Evolutionary conservation across 2,888 invertebrate genomes (phyloP).

Genomic region (Nezara viridula): DNA sequence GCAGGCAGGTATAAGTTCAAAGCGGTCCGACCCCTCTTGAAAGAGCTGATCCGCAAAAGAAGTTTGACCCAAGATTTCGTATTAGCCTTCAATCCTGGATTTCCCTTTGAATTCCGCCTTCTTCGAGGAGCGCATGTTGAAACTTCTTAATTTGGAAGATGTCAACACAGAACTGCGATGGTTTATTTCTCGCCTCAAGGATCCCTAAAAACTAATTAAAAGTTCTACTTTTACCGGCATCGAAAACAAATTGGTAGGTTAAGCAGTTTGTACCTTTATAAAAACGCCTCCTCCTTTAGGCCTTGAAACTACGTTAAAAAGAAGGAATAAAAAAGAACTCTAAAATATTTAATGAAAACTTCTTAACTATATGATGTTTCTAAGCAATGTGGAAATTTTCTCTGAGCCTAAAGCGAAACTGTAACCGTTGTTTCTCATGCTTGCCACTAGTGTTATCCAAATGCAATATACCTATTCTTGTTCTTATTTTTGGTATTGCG

Average conservation of each 20-base stretch:
- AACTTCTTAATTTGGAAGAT: slow-evolving; percentile 32
- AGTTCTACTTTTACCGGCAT: slow-evolving; percentile 17
- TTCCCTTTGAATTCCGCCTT: slow-evolving; percentile 34
- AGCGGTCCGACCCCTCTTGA: background rate
- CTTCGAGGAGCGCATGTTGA: slow-evolving; percentile 10
- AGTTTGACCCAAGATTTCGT: slow-evolving; percentile 10
- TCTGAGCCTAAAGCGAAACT: no score
- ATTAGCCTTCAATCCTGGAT: slow-evolving; percentile 2
- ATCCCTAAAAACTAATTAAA: slow-evolving; percentile 40
- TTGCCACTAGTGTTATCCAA: no score
- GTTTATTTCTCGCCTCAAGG: slow-evolving; percentile 10
- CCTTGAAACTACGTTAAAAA: background rate
- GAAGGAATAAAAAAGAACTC: background rate
- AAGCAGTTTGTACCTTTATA: slow-evolving; percentile 14
- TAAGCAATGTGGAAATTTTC: no score
- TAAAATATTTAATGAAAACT: no score
- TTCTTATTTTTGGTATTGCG: no score
- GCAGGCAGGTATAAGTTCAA: background rate
- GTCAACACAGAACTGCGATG: slow-evolving; percentile 20
- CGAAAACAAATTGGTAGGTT: slow-evolving; percentile 23
- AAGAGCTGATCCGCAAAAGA: slow-evolving; percentile 35
- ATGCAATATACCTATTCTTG: no score
- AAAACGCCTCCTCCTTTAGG: background rate
- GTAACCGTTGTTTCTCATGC: no score
- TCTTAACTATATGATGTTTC: no score